Evolutionary conservation across 2,888 invertebrate genomes (phyloP).

Genomic region (Chrysodeixis includens): DNA sequence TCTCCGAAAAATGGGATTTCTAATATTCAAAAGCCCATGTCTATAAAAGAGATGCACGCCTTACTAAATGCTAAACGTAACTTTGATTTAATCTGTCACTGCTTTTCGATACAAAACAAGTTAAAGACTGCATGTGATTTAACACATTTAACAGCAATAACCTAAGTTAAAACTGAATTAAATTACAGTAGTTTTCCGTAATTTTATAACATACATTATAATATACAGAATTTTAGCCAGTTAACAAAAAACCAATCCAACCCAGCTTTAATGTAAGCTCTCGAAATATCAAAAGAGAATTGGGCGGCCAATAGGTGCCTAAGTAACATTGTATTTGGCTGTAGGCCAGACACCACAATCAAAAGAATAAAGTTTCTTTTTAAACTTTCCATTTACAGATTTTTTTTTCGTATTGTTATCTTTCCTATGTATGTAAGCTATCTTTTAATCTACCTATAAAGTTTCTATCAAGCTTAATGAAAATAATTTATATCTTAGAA

Average conservation of each 20-base stretch:
- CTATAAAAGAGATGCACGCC: no score
- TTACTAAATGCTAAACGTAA: no score
- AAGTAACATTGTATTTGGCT: neutral
- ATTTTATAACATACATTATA: no score
- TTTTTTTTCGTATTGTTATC: neutral
- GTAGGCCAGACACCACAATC: neutral
- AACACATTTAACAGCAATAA: no score
- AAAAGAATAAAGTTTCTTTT: conserved; percentile 9
- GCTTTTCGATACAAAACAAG: no score
- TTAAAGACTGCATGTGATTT: no score
- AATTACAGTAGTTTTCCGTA: no score
- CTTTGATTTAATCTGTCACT: no score
- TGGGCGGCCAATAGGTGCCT: neutral
- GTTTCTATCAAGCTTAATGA: neutral
- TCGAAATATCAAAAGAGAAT: neutral
- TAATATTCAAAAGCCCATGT: no score
- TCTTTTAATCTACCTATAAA: neutral
- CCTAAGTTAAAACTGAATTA: no score
- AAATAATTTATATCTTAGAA: conserved; percentile 4
- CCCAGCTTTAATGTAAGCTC: neutral
- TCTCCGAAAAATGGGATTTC: no score
- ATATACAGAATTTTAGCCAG: neutral
- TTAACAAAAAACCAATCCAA: neutral
- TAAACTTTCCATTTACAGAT: conserved; percentile 3
- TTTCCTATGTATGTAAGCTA: neutral